Base-by-base conservation (phyloP, 2,888 invertebrate species). In the Coelopa pilipes region DNA sequence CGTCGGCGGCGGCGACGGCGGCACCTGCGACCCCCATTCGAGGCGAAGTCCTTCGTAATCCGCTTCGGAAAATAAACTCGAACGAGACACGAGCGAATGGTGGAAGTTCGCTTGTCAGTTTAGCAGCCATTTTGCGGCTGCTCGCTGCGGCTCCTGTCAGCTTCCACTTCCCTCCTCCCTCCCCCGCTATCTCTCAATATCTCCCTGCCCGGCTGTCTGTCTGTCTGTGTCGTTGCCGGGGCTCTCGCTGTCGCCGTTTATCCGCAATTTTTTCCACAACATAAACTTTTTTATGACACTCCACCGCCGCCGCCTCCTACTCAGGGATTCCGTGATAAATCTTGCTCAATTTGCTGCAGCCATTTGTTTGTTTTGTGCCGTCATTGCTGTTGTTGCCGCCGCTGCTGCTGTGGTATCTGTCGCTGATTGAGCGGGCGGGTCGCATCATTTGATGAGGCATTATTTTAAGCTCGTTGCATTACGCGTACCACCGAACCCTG, bases 121-220 rank as follows among this genome's bases (percentile, higher is more conserved):
- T 85, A 85, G 84, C 84, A 85, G 84, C 86, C 85, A 85, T 85
- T 85, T 85, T 85, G 86, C 86, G 86, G 85, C 83, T 82, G 34
- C 50, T 63, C 21, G 49, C 49, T 66, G 68, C 53, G 17, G 47
- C 62, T 24, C 49, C 53, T 68, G 68, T 68, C 68, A 68, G 55
- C 68, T 55, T 68, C 68, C 49, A 59, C 19, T 24, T 50, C 19
- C 72, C 57, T 7, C 50, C 57, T 59, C 73, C 73, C 71, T 65
- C 21, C 53, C 72, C 55, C 66, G 55, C 69, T 53, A 19, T 49
- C 13, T 21, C 45, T 46, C 62, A n/a, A n/a, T 45, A 46, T 19
- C 12, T 65, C 45, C 55, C 10, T 55, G n/a, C n/a, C n/a, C n/a
- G n/a, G n/a, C 70, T 24, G 45, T n/a, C 7, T 69, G 74, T 50